Base-by-base conservation (phyloP, 2,888 invertebrate genomes). In the Ernsta delagoae region DNA sequence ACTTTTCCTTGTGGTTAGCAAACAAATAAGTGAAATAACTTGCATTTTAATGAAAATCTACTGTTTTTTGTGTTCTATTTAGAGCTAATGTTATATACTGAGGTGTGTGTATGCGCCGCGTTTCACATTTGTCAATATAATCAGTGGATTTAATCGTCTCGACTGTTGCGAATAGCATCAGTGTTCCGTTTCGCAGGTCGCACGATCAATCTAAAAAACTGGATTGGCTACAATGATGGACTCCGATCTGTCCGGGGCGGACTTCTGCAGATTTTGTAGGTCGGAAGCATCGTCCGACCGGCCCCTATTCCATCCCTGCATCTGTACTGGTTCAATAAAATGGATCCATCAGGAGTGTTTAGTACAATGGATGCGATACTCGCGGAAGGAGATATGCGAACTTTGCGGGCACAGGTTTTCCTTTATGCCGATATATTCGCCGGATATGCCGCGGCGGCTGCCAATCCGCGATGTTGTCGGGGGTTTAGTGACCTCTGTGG, bases 291-390 rank as follows among this genome's bases (percentile, higher is more conserved):
- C 97, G 57, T 94, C 96, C 11, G 99, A 99, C 81, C 96, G 98
- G 75, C 99, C 98, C 0, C 94, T 99, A 8, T 99, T 98, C 88
- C 98, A 99, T 91, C 99, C 99, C 0, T 99, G 99, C 89, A 98
- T 99, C 67, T 99, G 99, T 86, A 99, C 99, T 36, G 99, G 99
- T 65, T 99, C 98, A 78, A 99, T 99, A 79, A 99, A 99, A 93
- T 99, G 98, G 95, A 99, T 99, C 71, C 99, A 99, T 90, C 99
- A 99, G 89, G 99, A 99, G 85, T 99, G 99, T 90, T 94, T 99
- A 73, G 97, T 99, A 80, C 99, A 99, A 93, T 99, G 99, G 99
- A 97, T 99, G 96, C 96, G 99, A 75, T 99, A 99, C 88, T 99
- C 99, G 73, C 96, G 98, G 77, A 99, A 99, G 92, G 99, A 99